These are phyloP conservation scores for Euleptes europaea DNA, from an alignment of 2,113 vertebrate genomes.

Conservation along the genomic window DNA sequence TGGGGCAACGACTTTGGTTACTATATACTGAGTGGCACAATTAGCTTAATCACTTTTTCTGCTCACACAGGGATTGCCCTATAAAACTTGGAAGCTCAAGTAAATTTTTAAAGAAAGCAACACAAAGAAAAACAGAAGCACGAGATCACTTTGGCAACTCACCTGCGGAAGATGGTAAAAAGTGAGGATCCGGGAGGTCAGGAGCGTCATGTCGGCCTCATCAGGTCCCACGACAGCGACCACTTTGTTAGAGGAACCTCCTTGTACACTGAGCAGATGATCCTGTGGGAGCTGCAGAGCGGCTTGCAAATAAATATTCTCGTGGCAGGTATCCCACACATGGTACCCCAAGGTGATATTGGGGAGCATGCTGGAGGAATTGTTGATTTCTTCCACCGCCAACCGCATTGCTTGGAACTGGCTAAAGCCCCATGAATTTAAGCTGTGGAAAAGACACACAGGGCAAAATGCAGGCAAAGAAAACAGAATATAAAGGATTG, in stretches of 20 bases:
- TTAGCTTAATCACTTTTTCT: neutral
- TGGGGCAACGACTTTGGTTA: too few relatives aligned
- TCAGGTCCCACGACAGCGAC: slow-evolving; percentile 79
- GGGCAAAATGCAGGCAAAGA: neutral
- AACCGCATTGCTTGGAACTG: slow-evolving; percentile 74
- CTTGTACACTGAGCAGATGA: neutral
- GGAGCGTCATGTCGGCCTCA: slow-evolving; percentile 72
- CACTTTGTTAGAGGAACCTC: neutral
- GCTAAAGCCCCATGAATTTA: slow-evolving; percentile 72
- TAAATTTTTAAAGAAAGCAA: too few relatives aligned
- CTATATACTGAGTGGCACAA: neutral
- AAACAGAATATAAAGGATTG: neutral
- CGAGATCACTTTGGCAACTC: neutral
- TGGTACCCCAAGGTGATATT: slow-evolving; percentile 77
- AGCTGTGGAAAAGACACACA: neutral
- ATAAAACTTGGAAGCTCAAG: neutral
- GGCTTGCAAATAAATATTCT: neutral
- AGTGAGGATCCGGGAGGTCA: slow-evolving; percentile 70
- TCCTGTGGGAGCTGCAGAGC: neutral
- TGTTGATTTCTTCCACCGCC: slow-evolving; percentile 80
- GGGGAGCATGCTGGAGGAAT: slow-evolving; percentile 69
- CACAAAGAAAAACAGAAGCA: neutral
- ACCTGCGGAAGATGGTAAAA: slow-evolving; percentile 76
- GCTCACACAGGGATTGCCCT: neutral
- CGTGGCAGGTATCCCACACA: slow-evolving; percentile 73